These are phyloP conservation scores for Ceraclea dissimilis DNA, from an alignment of 2,888 invertebrate species.

Conservation along the genomic window DNA sequence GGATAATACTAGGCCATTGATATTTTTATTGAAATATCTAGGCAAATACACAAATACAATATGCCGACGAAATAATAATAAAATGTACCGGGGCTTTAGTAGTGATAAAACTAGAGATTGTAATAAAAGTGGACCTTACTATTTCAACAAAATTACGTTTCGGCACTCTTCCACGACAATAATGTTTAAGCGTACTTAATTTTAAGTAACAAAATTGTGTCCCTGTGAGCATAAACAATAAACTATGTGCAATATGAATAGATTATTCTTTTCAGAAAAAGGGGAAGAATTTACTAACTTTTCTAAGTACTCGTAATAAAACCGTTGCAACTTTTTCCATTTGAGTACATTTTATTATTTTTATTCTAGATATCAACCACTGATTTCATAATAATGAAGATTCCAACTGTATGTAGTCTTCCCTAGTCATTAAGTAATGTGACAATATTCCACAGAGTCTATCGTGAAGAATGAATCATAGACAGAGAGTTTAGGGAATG, in stretches of 20 bases:
- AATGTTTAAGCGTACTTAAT: background rate
- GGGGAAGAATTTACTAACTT: no score
- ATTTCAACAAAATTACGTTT: background rate
- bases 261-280: no score
- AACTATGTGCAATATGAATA: no score
- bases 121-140: background rate
- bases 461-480: background rate
- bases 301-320: no score
- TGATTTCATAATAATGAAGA: background rate
- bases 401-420: no score
- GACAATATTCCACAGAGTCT: slow-evolving; percentile 12
- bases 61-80: no score
- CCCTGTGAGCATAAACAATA: background rate
- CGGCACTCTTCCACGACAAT: background rate
- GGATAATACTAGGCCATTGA: no score
- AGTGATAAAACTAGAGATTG: no score
- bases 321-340: background rate
- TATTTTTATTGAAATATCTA: no score
- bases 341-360: background rate
- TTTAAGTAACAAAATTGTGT: background rate
- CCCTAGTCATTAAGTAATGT: slow-evolving; percentile 24
- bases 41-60: no score
- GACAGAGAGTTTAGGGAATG: slow-evolving; percentile 3
- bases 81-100: no score
- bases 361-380: background rate